Percentiles rank a stretch among this genome's conserved stretches.
phyloP scores from a whole-genome alignment of 2,113 vertebrate species.

The Phalacrocorax pelagicus region DNA sequence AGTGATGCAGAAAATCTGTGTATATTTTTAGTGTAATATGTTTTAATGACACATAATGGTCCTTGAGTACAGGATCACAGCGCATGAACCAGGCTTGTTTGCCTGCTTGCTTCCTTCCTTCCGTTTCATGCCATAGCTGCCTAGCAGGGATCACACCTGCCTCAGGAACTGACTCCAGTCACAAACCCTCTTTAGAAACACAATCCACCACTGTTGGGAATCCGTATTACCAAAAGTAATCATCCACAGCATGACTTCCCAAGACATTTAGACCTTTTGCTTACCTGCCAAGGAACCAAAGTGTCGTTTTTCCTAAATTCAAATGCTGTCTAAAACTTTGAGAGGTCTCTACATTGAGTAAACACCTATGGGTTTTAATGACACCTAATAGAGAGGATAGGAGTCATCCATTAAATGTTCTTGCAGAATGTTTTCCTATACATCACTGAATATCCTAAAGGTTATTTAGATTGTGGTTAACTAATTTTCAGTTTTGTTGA shows the following conservation, averaged over 20 bases:
- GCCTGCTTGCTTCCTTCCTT: neutral
- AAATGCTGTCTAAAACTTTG: neutral
- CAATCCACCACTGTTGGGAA: neutral
- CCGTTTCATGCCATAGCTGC: rapidly evolving
- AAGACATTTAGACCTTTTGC: neutral
- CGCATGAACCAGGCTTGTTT: neutral
- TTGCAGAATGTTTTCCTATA: neutral
- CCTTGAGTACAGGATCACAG: neutral
- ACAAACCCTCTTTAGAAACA: neutral
- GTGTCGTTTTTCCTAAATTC: neutral
- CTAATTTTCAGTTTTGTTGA: neutral
- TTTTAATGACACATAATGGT: neutral
- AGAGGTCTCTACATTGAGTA: neutral
- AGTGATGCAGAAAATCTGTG: neutral
- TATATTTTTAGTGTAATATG: neutral
- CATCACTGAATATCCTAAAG: neutral
- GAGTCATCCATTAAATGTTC: neutral
- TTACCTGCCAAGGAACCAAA: neutral
- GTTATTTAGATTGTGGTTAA: neutral
- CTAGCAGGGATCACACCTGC: neutral
- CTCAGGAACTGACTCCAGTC: neutral
- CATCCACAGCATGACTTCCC: neutral
- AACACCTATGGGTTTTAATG: neutral
- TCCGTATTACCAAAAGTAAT: neutral
- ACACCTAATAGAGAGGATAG: neutral